Evolutionary conservation across 2,113 vertebrate genomes (phyloP).

Genomic region (Ochotona curzoniae): DNA sequence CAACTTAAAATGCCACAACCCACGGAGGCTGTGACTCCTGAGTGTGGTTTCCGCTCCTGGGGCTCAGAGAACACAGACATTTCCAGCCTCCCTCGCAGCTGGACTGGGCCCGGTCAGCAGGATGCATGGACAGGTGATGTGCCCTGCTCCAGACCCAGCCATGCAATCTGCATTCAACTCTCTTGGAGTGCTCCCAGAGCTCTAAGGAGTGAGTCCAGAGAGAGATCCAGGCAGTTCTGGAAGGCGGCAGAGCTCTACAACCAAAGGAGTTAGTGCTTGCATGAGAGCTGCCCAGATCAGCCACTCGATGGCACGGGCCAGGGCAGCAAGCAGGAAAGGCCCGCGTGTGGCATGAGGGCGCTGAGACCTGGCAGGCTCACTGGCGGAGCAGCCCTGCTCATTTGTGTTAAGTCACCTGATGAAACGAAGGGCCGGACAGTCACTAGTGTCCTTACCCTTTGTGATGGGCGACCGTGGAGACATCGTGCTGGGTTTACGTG

Average conservation of each 20-base stretch:
- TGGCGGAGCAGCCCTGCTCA: not conserved
- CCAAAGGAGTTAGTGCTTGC: not conserved
- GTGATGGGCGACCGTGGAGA: not conserved
- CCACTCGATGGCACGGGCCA: not conserved
- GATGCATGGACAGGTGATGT: not conserved
- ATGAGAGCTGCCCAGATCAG: not conserved
- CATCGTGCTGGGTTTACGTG: not conserved
- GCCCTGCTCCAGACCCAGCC: not conserved
- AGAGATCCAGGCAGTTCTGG: not conserved
- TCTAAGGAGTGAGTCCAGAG: not conserved
- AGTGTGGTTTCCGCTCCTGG: not conserved
- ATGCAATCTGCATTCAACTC: not conserved
- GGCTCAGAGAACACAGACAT: not conserved
- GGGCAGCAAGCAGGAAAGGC: not conserved
- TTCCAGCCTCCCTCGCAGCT: not conserved
- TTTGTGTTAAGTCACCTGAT: too few relatives aligned
- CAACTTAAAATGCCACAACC: not conserved
- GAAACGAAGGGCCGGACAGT: not conserved
- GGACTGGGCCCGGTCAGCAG: not conserved
- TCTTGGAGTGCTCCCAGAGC: not conserved
- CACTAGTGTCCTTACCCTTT: not conserved
- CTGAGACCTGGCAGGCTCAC: not conserved
- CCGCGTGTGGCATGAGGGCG: not conserved
- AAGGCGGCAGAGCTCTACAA: not conserved
- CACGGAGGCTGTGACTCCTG: not conserved